phyloP scores from a whole-genome alignment of 2,113 vertebrate genomes.

The Neodon shergylaensis region DNA sequence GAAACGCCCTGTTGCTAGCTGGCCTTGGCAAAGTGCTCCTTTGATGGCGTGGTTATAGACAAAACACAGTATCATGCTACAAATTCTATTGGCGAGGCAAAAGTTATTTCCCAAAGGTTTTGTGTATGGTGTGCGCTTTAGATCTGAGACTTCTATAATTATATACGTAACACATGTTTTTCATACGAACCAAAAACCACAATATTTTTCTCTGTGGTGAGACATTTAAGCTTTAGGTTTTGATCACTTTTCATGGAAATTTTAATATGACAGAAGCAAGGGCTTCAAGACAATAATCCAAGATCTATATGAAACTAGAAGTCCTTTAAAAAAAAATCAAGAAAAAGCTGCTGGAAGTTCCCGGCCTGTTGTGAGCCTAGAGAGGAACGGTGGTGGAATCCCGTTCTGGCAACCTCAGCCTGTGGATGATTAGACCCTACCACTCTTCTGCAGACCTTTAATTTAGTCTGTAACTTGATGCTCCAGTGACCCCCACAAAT shows the following conservation, averaged over 20 bases:
- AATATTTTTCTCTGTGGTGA: conserved; percentile 72
- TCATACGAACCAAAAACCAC: conserved; percentile 70
- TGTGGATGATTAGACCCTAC: conserved; percentile 68
- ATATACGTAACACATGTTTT: conserved; percentile 72
- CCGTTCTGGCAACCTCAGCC: conserved; percentile 46
- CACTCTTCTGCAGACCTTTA: conserved; percentile 67
- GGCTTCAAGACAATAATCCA: conserved; percentile 75
- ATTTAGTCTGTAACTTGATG: conserved; percentile 79
- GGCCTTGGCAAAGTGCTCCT: conserved; percentile 67
- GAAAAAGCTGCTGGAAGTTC: conserved; percentile 38
- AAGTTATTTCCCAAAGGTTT: conserved; percentile 70
- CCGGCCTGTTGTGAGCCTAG: not conserved
- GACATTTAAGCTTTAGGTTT: conserved; percentile 77
- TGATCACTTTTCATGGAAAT: conserved; percentile 79
- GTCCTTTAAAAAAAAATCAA: not conserved
- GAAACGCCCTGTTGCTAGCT: conserved; percentile 69
- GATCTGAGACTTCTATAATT: conserved; percentile 62
- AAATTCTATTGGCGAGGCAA: not conserved
- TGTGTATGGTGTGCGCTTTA: conserved; percentile 47
- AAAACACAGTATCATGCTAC: conserved; percentile 58
- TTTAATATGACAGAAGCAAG: conserved; percentile 76
- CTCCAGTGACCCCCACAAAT: conserved; percentile 68
- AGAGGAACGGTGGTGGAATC: not conserved
- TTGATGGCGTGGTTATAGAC: conserved; percentile 69
- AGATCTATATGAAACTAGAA: conserved; percentile 66